Evolutionary conservation across 2,113 vertebrate genomes (phyloP), one percentile per base, ranked within the genome.

Genomic region (Poeciliopsis retropinna): DNA sequence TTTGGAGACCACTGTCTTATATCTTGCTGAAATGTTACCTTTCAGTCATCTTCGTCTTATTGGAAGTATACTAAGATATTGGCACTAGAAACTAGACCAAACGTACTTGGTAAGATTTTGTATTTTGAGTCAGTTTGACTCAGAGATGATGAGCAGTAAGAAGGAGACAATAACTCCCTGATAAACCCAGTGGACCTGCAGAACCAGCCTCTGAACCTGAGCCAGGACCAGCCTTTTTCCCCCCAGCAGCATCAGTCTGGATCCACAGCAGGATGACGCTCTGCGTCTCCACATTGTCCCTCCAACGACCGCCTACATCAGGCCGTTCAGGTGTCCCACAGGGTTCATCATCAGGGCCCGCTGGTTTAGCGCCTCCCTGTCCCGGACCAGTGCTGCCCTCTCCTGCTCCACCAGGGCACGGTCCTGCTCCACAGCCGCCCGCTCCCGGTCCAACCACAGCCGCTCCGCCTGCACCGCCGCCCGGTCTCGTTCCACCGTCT

Each of bases 341-440:
- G 89, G 78, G 88, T 82, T 92, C 67, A 94, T 81, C 83, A 94
- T 88, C 37, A 93, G 17, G 0, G 90, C 85, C 25, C 91, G 82
- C 80, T 93, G 92, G 74, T 92, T 88, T 61, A 92, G 75, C 14
- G 85, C 74, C 72, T 90, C 91, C 72, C 91, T 79, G 68, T 95
- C 94, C 27, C 91, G 72, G n/a, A 83, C 72, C 54, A 93, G 85
- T 0, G 86, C 74, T 4, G 76, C 90, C 44, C 92, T 60, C 70
- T 94, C 93, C 80, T 92, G 93, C 77, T 94, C 93, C 83, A 94
- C 72, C 79, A 92, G 67, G 7, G 91, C 81, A 22, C 92, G 73
- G 78, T 94, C 94, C 47, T 87, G 87, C 68, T 93, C 88, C 60
- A 94, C 74, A 13, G 91, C 90, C 25, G 87, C 85, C 67, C 92